Base-by-base conservation (phyloP, 2,797 vertebrate species). In the Oceanodroma leucorhoa region DNA sequence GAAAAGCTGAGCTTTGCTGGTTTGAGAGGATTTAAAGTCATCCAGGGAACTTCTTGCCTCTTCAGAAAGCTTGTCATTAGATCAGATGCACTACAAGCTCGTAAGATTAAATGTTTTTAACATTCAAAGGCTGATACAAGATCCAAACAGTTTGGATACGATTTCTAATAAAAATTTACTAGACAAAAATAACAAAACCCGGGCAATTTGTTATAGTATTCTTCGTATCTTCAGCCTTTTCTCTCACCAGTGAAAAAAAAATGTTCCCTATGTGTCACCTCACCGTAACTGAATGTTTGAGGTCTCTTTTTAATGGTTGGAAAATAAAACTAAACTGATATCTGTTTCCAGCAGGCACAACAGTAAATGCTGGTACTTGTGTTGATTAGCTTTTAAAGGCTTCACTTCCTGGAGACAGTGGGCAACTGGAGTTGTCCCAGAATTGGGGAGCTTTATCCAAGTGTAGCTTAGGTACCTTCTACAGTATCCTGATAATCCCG, bases 291-390 rank as follows among this genome's bases (percentile, higher is more conserved):
- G 10, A 80, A 43, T 22, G 8, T 96, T 92, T 0, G 0, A 65
- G 53, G 29, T 91, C 66, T 86, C 41, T 87, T 87, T 89, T 79
- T 64, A 90, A 62, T 73, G 50, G 36, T 75, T 96, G 77, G 80
- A 87, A 92, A 94, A 91, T 78, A 83, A 96, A 96, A 62, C n/a
- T 51, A 30, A 91, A 83, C 62, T 41, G 70, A 34, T 94, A 90
- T 45, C 72, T 92, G 55, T 94, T 96, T 92, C 72, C 87, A 96
- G 70, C 85, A 94, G 94, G 60, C 76, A 64, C 40, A 57, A 17
- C 61, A 38, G 54, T 66, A 72, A 93, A 34, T 73, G 38, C 75
- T 77, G 76, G 62, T 76, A 70, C 67, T 90, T 61, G 15, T 40
- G 75, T 76, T 91, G 81, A 89, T 95, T 77, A 83, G 91, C 43